phyloP scores from a whole-genome alignment of 2,113 vertebrate species.

The Amia ocellicauda region DNA sequence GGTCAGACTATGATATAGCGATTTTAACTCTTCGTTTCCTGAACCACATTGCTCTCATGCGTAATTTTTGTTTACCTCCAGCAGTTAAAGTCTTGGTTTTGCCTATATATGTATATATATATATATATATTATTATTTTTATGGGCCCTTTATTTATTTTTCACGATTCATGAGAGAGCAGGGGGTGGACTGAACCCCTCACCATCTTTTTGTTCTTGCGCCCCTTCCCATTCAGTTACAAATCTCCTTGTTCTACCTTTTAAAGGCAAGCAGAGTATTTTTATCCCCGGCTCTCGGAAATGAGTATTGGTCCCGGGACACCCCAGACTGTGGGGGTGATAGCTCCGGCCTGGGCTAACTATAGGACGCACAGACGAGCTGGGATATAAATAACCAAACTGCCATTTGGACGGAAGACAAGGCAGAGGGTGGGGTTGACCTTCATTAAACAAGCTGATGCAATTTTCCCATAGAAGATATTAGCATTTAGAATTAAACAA shows the following conservation, averaged over 20 bases:
- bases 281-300: constrained; percentile 60
- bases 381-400: constrained; percentile 58
- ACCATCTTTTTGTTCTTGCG: constrained; percentile 43
- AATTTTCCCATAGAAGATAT: constrained; percentile 42
- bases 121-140: too few species aligned
- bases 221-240: constrained; percentile 42
- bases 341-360: constrained; percentile 53
- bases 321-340: constrained; percentile 58
- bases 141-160: too few species aligned
- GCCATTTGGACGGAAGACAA: constrained; percentile 1
- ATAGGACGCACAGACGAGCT: constrained; percentile 55
- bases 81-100: too few species aligned
- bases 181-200: constrained; percentile 55
- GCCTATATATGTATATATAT: too few species aligned
- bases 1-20: too few species aligned
- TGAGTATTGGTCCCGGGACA: constrained; percentile 43
- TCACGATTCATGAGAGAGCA: constrained; percentile 73
- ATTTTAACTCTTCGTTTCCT: too few species aligned
- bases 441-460: constrained; percentile 35
- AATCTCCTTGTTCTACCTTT: constrained; percentile 49
- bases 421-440: constrained; percentile 28
- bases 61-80: too few species aligned
- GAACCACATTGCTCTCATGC: too few species aligned
- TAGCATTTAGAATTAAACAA: constrained; percentile 12
- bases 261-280: constrained; percentile 62